Evolutionary conservation across 2,888 invertebrate genomes (phyloP).

Genomic region (Polymixis flavicincta): DNA sequence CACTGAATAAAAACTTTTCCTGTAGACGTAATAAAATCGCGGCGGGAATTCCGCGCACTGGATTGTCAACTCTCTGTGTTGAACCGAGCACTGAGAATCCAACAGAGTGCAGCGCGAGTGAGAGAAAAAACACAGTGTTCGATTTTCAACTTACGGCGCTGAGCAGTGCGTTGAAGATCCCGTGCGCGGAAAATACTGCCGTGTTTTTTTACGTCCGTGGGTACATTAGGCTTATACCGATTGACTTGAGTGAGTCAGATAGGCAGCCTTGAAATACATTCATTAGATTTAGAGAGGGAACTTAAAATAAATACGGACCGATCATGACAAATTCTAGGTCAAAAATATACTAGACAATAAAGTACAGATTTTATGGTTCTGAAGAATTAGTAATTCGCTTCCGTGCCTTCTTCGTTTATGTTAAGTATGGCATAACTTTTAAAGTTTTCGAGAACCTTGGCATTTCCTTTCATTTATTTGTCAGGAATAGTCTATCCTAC

Average conservation of each 20-base stretch:
- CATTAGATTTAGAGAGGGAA: conserved; percentile 49
- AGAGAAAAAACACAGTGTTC: too few species aligned
- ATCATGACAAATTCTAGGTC: conserved; percentile 39
- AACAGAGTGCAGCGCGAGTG: too few species aligned
- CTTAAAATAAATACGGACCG: conserved; percentile 38
- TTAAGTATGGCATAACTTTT: conserved; percentile 18
- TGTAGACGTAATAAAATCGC: too few species aligned
- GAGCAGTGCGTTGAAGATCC: too few species aligned
- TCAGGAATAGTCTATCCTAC: neutral
- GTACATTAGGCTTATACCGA: too few species aligned
- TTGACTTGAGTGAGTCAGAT: conserved; percentile 15
- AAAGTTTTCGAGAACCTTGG: conserved; percentile 29
- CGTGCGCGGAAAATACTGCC: too few species aligned
- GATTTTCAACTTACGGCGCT: too few species aligned
- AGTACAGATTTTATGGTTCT: conserved; percentile 17
- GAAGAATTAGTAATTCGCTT: conserved; percentile 27
- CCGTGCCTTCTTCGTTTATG: conserved; percentile 20
- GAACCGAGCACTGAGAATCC: too few species aligned
- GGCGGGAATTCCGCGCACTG: too few species aligned
- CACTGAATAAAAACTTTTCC: too few species aligned
- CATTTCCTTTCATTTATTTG: conserved; percentile 10
- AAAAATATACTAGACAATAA: conserved; percentile 28
- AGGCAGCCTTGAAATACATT: conserved; percentile 44
- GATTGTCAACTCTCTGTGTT: too few species aligned
- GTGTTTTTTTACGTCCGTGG: too few species aligned